phyloP scores from a whole-genome alignment of 2,113 vertebrate species.

The Vombatus ursinus region DNA sequence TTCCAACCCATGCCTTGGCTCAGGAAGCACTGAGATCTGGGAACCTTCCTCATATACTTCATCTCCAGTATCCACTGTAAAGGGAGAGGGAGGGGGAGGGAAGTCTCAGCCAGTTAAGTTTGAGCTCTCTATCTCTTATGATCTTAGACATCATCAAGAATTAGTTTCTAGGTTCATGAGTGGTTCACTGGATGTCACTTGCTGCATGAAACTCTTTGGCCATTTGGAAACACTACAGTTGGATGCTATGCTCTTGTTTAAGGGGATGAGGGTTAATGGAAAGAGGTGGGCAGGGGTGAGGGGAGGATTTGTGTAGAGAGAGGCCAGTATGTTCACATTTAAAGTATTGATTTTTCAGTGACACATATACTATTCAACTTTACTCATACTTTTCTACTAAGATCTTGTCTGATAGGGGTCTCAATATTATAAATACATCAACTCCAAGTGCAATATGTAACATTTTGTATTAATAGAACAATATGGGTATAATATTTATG shows the following conservation, averaged over 20 bases:
- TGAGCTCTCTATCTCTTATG: not conserved
- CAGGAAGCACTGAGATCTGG: not conserved
- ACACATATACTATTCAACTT: not conserved
- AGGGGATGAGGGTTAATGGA: not conserved
- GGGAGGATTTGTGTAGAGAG: not conserved
- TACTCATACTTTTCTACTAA: not conserved
- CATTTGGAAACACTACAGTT: not conserved
- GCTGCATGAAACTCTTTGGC: not conserved
- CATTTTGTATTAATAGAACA: not conserved
- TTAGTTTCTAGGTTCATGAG: not conserved
- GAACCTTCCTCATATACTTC: not conserved
- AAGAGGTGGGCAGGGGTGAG: not conserved
- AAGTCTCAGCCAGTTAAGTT: not conserved
- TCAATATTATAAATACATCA: not conserved
- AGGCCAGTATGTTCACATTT: not conserved
- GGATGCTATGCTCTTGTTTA: not conserved
- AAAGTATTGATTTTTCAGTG: not conserved
- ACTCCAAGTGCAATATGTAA: not conserved
- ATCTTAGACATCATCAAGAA: not conserved
- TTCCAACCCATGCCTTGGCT: not conserved
- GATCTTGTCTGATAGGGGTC: not conserved
- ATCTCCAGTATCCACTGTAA: not conserved
- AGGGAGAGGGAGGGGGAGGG: no score
- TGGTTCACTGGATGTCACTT: not conserved
- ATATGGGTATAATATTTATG: not conserved